Evolutionary conservation across 2,888 invertebrate genomes (phyloP), one percentile per base, ranked within the genome.

Genomic region (Gonocerus acuteangulatus): DNA sequence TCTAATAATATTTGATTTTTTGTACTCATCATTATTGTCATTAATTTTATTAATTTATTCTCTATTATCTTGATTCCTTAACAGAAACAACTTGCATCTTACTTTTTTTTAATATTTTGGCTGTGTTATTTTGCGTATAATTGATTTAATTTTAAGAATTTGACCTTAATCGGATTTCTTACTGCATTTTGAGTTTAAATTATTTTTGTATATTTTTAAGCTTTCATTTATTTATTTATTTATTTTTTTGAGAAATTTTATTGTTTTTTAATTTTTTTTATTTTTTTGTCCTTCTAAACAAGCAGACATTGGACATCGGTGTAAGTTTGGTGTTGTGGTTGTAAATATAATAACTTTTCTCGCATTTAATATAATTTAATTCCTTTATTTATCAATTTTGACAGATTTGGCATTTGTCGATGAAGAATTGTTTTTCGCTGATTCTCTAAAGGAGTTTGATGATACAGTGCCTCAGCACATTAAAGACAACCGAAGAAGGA

Each of bases 361-460:
- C 7, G 7, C 9, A 21, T 48, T 21, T 21, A 9, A 16, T 19
- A 16, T 16, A 13, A 9, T 21, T 6, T 9, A 27, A 27, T 27
- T 27, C 27, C 9, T 22, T 39, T 39, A 34, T n/a, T n/a, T 27
- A 13, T 27, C 36, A 48, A 42, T 16, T 56, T 15, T 57, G 19
- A 23, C 27, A 64, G 64, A 64, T 44, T 23, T 62, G 13, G 23
- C 48, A 19, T 60, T 64, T 36, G 57, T 63, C 32, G 66, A 72
- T 44, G 66, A 68, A 19, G 72, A 76, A 66, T 70, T 79, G 15
- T 73, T 75, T 44, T 76, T 80, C 60, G 69, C 70, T 15, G 75
- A 77, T 48, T 68, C 71, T 62, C 70, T 81, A 44, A 70, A 75
- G 65, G 73, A 75, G 62, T 80, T 76, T 67, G 76, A 74, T 36